A percentile compares a stretch with the other conserved stretches of the same genome.
Conservation (phyloP, 2,113 vertebrate genomes). For the Anoura caudifer region DNA sequence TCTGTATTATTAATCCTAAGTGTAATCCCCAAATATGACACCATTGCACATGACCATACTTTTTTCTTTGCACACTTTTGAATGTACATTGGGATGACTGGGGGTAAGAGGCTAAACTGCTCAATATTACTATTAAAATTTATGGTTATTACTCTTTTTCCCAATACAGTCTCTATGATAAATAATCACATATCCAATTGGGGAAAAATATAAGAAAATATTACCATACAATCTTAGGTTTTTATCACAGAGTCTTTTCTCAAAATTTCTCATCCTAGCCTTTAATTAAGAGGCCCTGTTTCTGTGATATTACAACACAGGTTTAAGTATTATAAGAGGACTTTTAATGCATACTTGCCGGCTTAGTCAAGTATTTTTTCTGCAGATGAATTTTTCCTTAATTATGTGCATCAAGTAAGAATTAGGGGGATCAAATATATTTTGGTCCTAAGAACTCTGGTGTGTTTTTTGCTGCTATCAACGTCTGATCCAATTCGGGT, state of each 20-base stretch:
- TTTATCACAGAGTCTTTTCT: not conserved
- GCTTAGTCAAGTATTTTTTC: not conserved
- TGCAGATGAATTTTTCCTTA: not conserved
- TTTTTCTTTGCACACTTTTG: not conserved
- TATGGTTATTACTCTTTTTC: not conserved
- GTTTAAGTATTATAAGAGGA: not conserved
- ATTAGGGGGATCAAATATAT: not conserved
- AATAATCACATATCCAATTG: not conserved
- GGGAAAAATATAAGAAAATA: not conserved
- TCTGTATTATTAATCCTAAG: not conserved
- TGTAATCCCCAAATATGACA: not conserved
- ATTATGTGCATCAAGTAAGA: not conserved
- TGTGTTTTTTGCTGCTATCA: not conserved
- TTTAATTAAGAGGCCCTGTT: not conserved
- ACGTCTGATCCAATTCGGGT: not conserved
- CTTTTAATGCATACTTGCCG: not conserved
- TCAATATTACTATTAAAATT: not conserved
- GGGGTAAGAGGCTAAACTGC: not conserved
- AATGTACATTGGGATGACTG: not conserved
- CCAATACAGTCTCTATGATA: not conserved
- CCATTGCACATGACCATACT: not conserved
- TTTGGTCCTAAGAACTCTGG: not conserved
- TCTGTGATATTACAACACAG: not conserved
- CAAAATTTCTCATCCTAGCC: not conserved
- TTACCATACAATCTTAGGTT: not conserved